Conservation (phyloP, 1,140 invertebrate genomes). For the Aphelenchoides besseyi region DNA sequence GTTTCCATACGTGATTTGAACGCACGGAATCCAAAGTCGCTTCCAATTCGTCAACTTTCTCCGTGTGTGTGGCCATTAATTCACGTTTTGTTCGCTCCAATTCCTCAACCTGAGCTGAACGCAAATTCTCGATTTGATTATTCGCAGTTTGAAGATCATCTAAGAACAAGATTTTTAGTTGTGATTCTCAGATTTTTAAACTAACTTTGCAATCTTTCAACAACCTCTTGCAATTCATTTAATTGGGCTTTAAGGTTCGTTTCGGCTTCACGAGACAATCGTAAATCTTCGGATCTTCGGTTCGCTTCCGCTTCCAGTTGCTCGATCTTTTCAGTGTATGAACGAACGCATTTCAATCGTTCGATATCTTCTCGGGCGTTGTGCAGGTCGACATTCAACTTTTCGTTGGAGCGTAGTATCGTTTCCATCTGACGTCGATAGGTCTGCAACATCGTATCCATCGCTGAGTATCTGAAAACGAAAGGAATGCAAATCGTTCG, state of each 20-base stretch:
- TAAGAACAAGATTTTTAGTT: neutral
- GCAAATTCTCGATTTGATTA: neutral
- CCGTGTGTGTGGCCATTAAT: neutral
- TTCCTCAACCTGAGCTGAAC: neutral
- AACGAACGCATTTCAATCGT: neutral
- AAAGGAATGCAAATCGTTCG: neutral
- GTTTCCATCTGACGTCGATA: neutral
- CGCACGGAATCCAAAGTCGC: neutral
- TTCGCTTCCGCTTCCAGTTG: neutral
- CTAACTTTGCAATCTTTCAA: neutral
- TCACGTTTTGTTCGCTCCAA: neutral
- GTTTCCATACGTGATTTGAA: neutral
- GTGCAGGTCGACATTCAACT: neutral
- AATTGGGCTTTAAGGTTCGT: neutral
- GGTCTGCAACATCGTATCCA: neutral
- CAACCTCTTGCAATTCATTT: neutral
- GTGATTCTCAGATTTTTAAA: neutral
- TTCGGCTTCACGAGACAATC: neutral
- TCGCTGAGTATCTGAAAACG: neutral
- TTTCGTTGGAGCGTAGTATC: neutral
- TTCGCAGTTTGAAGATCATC: neutral
- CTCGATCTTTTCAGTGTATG: neutral
- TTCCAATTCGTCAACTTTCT: neutral
- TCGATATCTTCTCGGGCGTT: too few species aligned
- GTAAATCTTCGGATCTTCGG: neutral